Conservation (phyloP, 2,113 vertebrate genomes). For the Atrichornis clamosus region DNA sequence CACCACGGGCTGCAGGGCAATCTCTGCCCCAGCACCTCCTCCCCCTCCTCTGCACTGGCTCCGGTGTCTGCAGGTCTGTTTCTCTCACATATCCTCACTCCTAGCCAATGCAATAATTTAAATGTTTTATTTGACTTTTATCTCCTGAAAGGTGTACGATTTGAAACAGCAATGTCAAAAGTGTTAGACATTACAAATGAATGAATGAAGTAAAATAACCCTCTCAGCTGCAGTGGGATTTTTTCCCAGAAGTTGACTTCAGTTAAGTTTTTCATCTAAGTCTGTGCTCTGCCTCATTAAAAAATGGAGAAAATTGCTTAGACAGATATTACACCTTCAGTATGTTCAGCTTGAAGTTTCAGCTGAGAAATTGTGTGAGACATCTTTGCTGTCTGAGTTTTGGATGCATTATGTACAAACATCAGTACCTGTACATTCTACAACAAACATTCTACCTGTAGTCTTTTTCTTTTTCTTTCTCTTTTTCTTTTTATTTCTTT, state of each 20-base stretch:
- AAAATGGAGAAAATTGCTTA: background rate
- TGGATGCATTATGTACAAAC: background rate
- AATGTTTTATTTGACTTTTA: background rate
- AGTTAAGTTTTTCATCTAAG: background rate
- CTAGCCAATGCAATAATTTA: background rate
- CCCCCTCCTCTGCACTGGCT: background rate
- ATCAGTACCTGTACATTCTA: too few species aligned
- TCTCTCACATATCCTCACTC: background rate
- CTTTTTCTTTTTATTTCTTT: background rate
- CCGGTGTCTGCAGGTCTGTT: background rate
- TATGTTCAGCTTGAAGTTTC: background rate
- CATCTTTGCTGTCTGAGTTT: background rate
- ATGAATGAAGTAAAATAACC: background rate
- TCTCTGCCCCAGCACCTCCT: rapidly evolving
- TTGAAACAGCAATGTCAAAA: background rate
- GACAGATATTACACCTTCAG: background rate
- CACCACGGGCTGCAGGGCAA: rapidly evolving
- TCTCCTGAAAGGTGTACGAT: background rate
- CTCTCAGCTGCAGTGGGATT: background rate
- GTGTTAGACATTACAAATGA: background rate
- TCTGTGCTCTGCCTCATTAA: background rate
- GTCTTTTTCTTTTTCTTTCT: background rate
- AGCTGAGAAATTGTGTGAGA: background rate
- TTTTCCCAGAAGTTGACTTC: background rate
- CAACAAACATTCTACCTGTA: conserved; percentile 20